Evolutionary conservation across 2,797 vertebrate genomes (phyloP).

Genomic region (Manis pentadactyla): DNA sequence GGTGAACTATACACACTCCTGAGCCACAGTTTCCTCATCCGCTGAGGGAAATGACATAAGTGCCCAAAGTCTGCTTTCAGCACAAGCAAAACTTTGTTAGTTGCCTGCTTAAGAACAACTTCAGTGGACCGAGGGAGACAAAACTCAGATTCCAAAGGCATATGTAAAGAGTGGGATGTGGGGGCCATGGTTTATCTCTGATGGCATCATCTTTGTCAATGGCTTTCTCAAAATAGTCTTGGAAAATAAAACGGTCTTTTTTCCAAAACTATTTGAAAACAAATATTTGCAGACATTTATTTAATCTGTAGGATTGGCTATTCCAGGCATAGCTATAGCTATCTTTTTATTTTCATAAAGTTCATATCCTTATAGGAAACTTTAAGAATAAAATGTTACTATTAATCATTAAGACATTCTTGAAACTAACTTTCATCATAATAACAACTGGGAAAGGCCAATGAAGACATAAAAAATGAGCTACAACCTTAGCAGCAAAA

Average conservation of each 20-base stretch:
- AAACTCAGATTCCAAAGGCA: not conserved
- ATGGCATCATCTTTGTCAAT: not conserved
- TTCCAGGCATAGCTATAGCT: not conserved
- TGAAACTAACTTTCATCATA: slow-evolving; percentile 42
- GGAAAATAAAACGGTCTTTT: not conserved
- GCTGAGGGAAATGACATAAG: not conserved
- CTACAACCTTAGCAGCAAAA: not conserved
- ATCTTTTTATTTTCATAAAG: not conserved
- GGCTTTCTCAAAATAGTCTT: slow-evolving; percentile 3
- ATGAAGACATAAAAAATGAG: not conserved
- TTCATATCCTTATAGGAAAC: not conserved
- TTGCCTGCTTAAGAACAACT: not conserved
- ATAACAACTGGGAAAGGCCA: slow-evolving; percentile 16
- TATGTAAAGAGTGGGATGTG: not conserved
- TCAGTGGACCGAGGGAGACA: not conserved
- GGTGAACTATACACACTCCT: not conserved
- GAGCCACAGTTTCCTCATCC: not conserved
- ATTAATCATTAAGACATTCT: not conserved
- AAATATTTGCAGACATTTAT: not conserved
- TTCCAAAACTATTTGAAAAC: not conserved
- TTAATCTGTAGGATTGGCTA: not conserved
- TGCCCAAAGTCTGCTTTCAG: not conserved
- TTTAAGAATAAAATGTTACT: not conserved
- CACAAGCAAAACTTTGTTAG: not conserved
- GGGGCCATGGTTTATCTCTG: not conserved